Base-by-base conservation (phyloP, 2,113 vertebrate genomes). In the Seriola quinqueradiata region DNA sequence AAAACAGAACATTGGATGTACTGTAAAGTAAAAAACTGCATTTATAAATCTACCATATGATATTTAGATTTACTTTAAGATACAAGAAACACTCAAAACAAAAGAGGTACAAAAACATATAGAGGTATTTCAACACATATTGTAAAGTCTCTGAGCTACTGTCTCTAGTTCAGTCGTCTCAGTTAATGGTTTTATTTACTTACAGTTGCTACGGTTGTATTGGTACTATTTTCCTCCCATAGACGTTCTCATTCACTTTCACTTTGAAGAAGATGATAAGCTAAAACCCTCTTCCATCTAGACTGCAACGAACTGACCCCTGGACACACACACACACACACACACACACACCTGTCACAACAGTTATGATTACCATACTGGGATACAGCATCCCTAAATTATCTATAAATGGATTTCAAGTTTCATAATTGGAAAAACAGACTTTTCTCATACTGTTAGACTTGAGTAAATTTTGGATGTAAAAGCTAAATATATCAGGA, bases 331-430 rank as follows among this genome's bases (percentile, higher is more conserved):
- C 38, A 65, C 65, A 77, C 74, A 75, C 60, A 73, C 42, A 65
- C 25, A 74, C 60, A 76, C 42, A 65, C 25, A 74, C 81, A 90
- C 64, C 72, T 77, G 66, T 70, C 67, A 80, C 55, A 42, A 4
- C 59, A 70, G 40, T 63, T 40, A 44, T 1, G 14, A 63, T 69
- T 34, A 69, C 40, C 55, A 63, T 13, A 65, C 50, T 73, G 42
- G 50, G 17, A 57, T 8, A 58, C 64, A 64, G 10, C 36, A 57
- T 17, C 17, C 4, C 0, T 23, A 23, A 79, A 16, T 2, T 28
- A 52, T 68, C 21, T 28, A 58, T 10, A 21, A 42, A 65, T 55
- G 13, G 10, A 38, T 28, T 19, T 4, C 8, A 42, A 42, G 21
- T 32, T 10, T 57, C 11, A 57, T n/a, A 25, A 58, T 4, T 8